These are phyloP conservation scores for Danaus plexippus DNA, from an alignment of 1,140 invertebrate genomes.

Conservation along the genomic window DNA sequence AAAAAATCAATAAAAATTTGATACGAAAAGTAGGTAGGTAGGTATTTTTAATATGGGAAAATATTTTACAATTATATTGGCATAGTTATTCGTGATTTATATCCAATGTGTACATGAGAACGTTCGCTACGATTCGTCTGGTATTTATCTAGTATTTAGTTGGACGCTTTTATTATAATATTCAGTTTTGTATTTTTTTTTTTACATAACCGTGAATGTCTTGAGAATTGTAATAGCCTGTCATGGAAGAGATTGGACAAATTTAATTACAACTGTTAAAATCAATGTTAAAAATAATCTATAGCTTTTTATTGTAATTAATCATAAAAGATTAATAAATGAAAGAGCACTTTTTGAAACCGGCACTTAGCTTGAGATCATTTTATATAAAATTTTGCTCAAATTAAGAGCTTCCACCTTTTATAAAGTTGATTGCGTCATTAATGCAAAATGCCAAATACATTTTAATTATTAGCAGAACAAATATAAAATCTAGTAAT, in stretches of 20 bases:
- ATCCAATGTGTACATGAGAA: conserved; percentile 36
- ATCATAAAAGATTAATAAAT: conserved; percentile 2
- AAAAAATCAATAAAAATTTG: conserved; percentile 55
- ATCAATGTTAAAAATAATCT: too few relatives aligned
- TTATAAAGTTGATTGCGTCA: conserved; percentile 19
- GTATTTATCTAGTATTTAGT: conserved; percentile 22
- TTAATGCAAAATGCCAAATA: conserved; percentile 33
- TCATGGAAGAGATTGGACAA: too few relatives aligned
- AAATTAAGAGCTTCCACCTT: conserved; percentile 51
- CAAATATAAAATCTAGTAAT: too few relatives aligned
- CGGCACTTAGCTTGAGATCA: conserved; percentile 23
- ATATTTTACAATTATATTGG: conserved; percentile 56
- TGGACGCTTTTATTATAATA: conserved; percentile 13
- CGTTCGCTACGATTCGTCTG: conserved; percentile 27
- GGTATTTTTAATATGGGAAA: conserved; percentile 65
- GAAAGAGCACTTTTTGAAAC: conserved; percentile 21
- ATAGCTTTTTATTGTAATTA: too few relatives aligned
- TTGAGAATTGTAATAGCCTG: background rate
- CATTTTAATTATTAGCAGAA: conserved; percentile 13
- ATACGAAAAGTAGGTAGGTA: conserved; percentile 69
- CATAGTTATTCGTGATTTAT: conserved; percentile 43
- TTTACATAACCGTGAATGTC: conserved; percentile 26
- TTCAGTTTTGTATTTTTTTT: conserved; percentile 18
- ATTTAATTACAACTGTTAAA: too few relatives aligned
- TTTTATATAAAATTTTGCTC: conserved; percentile 43